These are phyloP conservation scores for Scaptomyza pallida DNA, from an alignment of 1,140 invertebrate species.

Conservation along the genomic window DNA sequence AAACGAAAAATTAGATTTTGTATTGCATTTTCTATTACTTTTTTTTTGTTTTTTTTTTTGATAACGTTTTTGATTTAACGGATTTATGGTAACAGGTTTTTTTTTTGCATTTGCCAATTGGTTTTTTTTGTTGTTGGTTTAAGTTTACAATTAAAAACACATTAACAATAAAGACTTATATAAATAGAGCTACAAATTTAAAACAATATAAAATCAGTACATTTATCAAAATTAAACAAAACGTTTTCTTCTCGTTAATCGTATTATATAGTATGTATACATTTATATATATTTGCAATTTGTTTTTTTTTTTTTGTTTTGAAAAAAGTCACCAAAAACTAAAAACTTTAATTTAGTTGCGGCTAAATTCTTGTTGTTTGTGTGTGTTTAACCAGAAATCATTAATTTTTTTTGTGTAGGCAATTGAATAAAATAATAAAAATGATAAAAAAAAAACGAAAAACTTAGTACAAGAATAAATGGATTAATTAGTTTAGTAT, in stretches of 20 bases:
- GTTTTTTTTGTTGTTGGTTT: slow-evolving; percentile 40
- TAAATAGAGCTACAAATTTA: slow-evolving; percentile 78
- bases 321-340: slow-evolving; percentile 74
- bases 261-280: slow-evolving; percentile 74
- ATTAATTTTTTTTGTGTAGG: slow-evolving; percentile 39
- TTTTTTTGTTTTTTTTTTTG: slow-evolving; percentile 18
- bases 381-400: slow-evolving; percentile 64
- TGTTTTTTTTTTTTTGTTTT: no score
- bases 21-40: slow-evolving; percentile 45
- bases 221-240: slow-evolving; percentile 78
- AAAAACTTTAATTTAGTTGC: slow-evolving; percentile 50
- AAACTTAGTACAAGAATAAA: slow-evolving; percentile 61
- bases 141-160: slow-evolving; percentile 80
- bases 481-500: slow-evolving; percentile 36
- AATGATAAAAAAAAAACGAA: slow-evolving; percentile 52
- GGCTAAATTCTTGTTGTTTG: slow-evolving; percentile 52
- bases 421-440: slow-evolving; percentile 41
- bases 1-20: slow-evolving; percentile 32
- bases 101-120: slow-evolving; percentile 61
- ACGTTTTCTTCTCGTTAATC: slow-evolving; percentile 70
- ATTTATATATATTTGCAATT: slow-evolving; percentile 79
- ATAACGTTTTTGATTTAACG: slow-evolving; percentile 51
- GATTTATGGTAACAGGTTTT: slow-evolving; percentile 69
- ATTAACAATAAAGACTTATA: slow-evolving; percentile 81
- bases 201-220: slow-evolving; percentile 81